These are phyloP conservation scores for Laticauda laticaudata DNA, from an alignment of 2,113 vertebrate species.

Conservation along the genomic window DNA sequence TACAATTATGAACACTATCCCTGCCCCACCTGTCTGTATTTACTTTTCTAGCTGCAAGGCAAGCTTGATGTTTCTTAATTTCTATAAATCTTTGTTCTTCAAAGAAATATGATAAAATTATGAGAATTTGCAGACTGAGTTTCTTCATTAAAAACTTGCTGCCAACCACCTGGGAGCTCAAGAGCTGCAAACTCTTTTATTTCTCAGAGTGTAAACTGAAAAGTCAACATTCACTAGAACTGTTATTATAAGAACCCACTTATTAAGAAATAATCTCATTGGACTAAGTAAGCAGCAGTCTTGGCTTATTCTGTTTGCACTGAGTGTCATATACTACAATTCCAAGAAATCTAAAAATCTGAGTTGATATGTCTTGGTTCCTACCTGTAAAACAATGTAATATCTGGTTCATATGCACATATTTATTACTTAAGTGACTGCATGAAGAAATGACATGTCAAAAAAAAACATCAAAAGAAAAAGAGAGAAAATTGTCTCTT, in stretches of 20 bases:
- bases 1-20: background rate
- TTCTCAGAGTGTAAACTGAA: background rate
- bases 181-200: background rate
- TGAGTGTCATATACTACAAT: background rate
- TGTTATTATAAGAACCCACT: background rate
- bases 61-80: background rate
- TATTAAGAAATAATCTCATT: background rate
- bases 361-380: background rate
- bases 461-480: background rate
- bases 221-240: background rate
- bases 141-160: background rate
- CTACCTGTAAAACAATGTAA: background rate
- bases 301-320: background rate
- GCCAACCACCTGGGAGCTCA: constrained; percentile 3
- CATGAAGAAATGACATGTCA: background rate
- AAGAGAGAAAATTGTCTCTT: background rate
- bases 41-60: background rate
- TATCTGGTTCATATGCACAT: background rate
- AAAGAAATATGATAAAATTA: background rate
- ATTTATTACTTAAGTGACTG: background rate
- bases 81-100: constrained; percentile 7
- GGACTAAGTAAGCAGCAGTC: background rate
- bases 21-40: background rate
- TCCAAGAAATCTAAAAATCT: background rate
- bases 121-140: background rate